Conservation (phyloP, 2,797 vertebrate species). For the Pseudochromis fuscus region DNA sequence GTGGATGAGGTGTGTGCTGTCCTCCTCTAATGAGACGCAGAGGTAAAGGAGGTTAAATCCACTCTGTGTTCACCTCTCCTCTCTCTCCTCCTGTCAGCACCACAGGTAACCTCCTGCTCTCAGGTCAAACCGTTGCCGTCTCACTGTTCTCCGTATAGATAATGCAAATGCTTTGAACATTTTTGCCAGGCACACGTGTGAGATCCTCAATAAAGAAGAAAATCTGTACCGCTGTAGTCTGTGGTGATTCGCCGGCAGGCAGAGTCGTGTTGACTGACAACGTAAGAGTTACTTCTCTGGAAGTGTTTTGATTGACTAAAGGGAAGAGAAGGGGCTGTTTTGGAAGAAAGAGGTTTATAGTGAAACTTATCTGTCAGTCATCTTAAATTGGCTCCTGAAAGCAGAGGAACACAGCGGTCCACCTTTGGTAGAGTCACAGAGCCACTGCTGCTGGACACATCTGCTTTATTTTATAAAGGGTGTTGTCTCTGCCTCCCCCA, state of each 20-base stretch:
- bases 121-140: slow-evolving; percentile 29
- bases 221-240: slow-evolving; percentile 3
- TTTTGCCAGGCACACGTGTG: background rate
- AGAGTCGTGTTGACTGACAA: slow-evolving; percentile 48
- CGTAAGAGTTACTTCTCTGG: slow-evolving; percentile 38
- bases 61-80: slow-evolving; percentile 25
- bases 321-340: slow-evolving; percentile 46
- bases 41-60: slow-evolving; percentile 41
- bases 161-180: slow-evolving; percentile 31
- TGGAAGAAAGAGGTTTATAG: slow-evolving; percentile 51
- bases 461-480: slow-evolving; percentile 43
- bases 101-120: slow-evolving; percentile 30
- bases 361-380: slow-evolving; percentile 67
- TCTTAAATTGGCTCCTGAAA: slow-evolving; percentile 70
- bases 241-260: slow-evolving; percentile 39
- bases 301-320: slow-evolving; percentile 62
- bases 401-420: slow-evolving; percentile 35
- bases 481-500: background rate
- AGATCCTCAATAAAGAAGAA: background rate
- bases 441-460: slow-evolving; percentile 29
- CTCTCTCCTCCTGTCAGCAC: slow-evolving; percentile 19
- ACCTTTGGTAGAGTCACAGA: slow-evolving; percentile 46
- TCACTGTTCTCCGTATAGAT: slow-evolving; percentile 13
- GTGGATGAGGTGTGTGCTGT: background rate
- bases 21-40: slow-evolving; percentile 33